Evolutionary conservation across 2,113 vertebrate species (phyloP).

Genomic region (Motacilla alba): DNA sequence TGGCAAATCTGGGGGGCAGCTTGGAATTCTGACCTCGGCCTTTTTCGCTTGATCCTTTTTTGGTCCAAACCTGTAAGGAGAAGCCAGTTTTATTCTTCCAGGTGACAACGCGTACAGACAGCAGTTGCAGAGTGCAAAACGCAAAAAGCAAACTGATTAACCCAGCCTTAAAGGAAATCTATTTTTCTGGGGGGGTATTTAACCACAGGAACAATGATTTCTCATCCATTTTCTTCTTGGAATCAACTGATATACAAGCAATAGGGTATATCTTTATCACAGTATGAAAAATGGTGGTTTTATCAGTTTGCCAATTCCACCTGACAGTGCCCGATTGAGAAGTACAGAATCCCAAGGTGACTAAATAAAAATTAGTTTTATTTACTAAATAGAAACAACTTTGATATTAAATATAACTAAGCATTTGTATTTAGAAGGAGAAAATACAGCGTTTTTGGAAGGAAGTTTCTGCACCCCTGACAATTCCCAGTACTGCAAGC

Average conservation of each 20-base stretch:
- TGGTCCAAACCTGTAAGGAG: constrained; percentile 87
- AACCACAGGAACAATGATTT: background rate
- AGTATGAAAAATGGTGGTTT: background rate
- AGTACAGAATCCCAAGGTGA: background rate
- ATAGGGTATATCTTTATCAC: background rate
- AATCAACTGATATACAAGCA: background rate
- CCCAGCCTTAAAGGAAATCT: background rate
- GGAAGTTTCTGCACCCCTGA: background rate
- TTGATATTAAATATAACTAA: background rate
- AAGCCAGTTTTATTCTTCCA: background rate
- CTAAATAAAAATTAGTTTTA: background rate
- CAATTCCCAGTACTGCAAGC: background rate
- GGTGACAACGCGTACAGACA: background rate
- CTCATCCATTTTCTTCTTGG: background rate
- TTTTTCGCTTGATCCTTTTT: constrained; percentile 91
- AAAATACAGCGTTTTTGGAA: background rate
- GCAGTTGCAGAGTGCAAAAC: background rate
- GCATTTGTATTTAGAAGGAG: background rate
- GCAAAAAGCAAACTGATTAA: background rate
- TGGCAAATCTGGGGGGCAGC: constrained; percentile 95
- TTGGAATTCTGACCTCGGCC: constrained; percentile 88
- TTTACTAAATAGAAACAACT: background rate
- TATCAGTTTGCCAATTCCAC: background rate
- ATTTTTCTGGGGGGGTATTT: background rate
- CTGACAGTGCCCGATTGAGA: background rate